A percentile compares a stretch with the other conserved stretches of the same genome.
phyloP scores from a whole-genome alignment of 2,888 invertebrate genomes.

The Tetheella fluctuosa region DNA sequence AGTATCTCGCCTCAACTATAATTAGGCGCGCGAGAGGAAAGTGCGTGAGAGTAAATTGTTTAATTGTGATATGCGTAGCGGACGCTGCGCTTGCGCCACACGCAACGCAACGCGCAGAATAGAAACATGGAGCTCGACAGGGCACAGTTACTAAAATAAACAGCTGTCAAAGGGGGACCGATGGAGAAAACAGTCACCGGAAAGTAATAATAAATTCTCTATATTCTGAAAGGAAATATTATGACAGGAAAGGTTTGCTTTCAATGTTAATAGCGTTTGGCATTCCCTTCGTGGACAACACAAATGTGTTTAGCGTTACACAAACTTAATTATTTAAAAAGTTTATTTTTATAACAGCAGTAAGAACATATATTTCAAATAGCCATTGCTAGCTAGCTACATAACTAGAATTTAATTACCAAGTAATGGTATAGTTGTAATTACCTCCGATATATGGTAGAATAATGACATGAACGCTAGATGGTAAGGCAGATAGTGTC shows the following conservation, averaged over 20 bases:
- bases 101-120: conserved; percentile 38
- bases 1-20: conserved; percentile 51
- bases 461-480: conserved; percentile 13
- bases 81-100: conserved; percentile 53
- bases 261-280: conserved; percentile 1
- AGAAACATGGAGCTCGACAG: conserved; percentile 40
- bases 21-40: conserved; percentile 64
- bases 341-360: neutral
- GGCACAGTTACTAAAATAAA: conserved; percentile 56
- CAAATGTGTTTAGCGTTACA: neutral
- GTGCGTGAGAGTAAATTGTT: conserved; percentile 76
- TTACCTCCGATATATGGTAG: neutral
- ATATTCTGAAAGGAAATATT: conserved; percentile 48
- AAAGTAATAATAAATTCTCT: conserved; percentile 50
- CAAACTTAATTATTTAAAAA: neutral
- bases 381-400: neutral
- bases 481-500: conserved; percentile 34
- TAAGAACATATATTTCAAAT: neutral
- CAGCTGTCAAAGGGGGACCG: conserved; percentile 47
- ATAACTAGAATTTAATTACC: neutral
- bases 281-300: neutral
- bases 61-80: conserved; percentile 67
- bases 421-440: conserved; percentile 1
- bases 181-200: conserved; percentile 51
- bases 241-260: conserved; percentile 28